Evolutionary conservation across 1,140 invertebrate species (phyloP).

Genomic region (Anoplolepis gracilipes): DNA sequence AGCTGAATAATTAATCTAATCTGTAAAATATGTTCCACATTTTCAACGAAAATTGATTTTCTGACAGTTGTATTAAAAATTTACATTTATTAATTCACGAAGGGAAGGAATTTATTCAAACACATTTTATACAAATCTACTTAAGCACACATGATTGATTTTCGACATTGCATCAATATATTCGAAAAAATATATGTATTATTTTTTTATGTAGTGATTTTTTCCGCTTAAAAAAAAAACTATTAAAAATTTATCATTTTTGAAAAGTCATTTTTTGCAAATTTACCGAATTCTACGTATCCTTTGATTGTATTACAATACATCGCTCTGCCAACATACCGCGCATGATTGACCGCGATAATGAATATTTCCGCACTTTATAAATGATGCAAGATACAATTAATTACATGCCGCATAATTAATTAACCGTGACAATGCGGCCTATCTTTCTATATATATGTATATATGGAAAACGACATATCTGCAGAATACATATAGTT

Average conservation of each 20-base stretch:
- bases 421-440: slow-evolving; percentile 9
- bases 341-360: background rate
- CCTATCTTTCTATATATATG: background rate
- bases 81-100: slow-evolving; percentile 6
- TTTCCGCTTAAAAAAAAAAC: background rate
- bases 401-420: background rate
- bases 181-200: background rate
- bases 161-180: background rate
- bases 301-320: background rate
- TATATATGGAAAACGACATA: background rate
- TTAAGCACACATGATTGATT: background rate
- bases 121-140: background rate
- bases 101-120: slow-evolving; percentile 7
- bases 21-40: slow-evolving; percentile 1
- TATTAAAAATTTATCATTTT: background rate
- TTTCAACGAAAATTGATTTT: slow-evolving; percentile 5
- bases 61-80: background rate
- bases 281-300: background rate
- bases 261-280: background rate
- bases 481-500: background rate
- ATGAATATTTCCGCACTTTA: slow-evolving; percentile 14
- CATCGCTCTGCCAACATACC: background rate
- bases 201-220: background rate
- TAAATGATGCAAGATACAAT: slow-evolving; percentile 19
- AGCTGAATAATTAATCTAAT: slow-evolving; percentile 40